Conservation (phyloP, 1,140 invertebrate species). For the Ceratosolen fusciceps region DNA sequence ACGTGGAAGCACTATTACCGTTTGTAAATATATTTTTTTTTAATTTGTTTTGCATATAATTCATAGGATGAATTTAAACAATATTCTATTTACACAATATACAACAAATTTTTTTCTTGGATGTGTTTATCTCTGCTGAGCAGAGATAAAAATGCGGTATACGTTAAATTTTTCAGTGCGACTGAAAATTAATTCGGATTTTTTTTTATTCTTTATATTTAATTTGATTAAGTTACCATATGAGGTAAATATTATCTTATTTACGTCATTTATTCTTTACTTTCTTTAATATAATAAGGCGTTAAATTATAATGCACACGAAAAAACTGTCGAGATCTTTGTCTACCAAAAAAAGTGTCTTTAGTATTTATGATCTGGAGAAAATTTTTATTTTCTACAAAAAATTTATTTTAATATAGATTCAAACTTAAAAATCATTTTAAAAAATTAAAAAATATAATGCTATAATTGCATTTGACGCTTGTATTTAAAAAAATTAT, state of each 20-base stretch:
- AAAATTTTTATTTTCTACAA: conserved; percentile 13
- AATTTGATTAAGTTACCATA: conserved; percentile 48
- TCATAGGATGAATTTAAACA: conserved; percentile 42
- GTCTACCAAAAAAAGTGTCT: conserved; percentile 43
- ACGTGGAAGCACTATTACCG: conserved; percentile 30
- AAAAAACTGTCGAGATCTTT: conserved; percentile 27
- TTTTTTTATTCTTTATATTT: conserved; percentile 40
- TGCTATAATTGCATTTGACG: conserved; percentile 36
- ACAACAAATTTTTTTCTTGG: conserved; percentile 24
- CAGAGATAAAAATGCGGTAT: conserved; percentile 7
- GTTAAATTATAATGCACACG: conserved; percentile 37
- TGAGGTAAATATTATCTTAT: conserved; percentile 14
- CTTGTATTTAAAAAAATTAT: conserved; percentile 36
- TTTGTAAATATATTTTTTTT: conserved; percentile 44
- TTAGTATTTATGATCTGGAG: conserved; percentile 19
- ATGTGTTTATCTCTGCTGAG: conserved; percentile 36
- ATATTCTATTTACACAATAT: conserved; percentile 39
- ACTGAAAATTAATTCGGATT: conserved; percentile 35
- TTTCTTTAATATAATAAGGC: conserved; percentile 22
- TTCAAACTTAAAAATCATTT: conserved; percentile 32
- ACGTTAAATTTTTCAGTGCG: conserved; percentile 43
- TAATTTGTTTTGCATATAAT: conserved; percentile 33
- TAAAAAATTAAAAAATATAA: conserved; percentile 36
- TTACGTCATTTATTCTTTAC: conserved; percentile 29
- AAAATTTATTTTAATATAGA: conserved; percentile 45